Base-by-base conservation (phyloP, 2,888 invertebrate species). In the Chirona hameri region DNA sequence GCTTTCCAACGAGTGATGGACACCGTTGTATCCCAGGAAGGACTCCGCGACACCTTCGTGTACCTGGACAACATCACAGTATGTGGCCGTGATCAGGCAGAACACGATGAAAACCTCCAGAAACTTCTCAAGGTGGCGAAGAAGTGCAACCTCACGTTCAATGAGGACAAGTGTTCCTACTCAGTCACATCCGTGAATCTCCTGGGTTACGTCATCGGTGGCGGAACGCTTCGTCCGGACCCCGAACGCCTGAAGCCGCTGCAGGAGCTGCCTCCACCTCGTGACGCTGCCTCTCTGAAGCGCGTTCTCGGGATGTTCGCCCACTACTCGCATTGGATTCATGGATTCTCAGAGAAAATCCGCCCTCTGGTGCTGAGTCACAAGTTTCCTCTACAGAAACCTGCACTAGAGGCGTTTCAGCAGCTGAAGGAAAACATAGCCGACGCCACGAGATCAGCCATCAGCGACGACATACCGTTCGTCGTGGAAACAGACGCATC, bases 31-130 rank as follows among this genome's bases (percentile, higher is more conserved):
- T 10, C 1, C 4, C 65, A 72, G 14, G 15, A 72, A 27, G 18
- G 9, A 27, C 79, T 82, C 60, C 5, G 29, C 2, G 82, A 65
- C 21, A 81, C 81, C 15, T 82, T 60, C 27, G 65, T 65, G 21
- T 82, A 82, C 82, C 46, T 60, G 31, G 82, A 81, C 27, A 27
- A 69, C 29, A 14, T 69, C 69, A 69, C 69, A 3, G 24, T 69
- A 27, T 29, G 69, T 15, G 69, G 69, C 14, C 10, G 29, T 4
- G 18, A 27, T 12, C 27, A 12, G 29, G 69, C 27, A 29, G 69
- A 69, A 14, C 29, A 69, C 29, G 27, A 69, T 29, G 29, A 12
- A 9, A 69, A 81, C 29, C 81, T 81, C 4, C 24, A 39, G 29
- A 81, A 24, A 29, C 27, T 81, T n/a, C 24, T 57, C 10, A n/a